Evolutionary conservation across 2,888 invertebrate genomes (phyloP).

Genomic region (Dusona sp.): DNA sequence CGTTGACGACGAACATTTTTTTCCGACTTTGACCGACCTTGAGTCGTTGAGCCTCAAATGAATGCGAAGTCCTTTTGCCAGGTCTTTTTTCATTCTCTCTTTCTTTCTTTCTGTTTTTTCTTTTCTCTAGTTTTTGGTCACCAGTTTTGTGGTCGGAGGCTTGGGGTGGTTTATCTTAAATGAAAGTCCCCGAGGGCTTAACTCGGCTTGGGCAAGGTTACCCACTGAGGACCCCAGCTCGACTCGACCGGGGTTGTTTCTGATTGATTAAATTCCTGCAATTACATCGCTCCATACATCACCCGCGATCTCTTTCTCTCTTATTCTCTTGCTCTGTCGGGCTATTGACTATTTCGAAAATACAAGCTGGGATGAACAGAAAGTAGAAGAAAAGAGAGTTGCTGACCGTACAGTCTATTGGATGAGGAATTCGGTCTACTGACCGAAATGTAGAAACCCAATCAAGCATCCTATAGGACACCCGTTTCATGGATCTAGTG

Average conservation of each 20-base stretch:
- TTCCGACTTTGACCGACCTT: conserved; percentile 39
- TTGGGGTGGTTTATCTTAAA: conserved; percentile 77
- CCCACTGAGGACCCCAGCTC: conserved; percentile 65
- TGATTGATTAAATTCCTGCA: conserved; percentile 84
- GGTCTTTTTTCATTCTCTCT: conserved; percentile 66
- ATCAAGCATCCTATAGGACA: conserved; percentile 16
- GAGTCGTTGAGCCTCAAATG: conserved; percentile 47
- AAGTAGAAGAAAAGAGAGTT: conserved; percentile 45
- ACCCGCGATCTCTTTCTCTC: conserved; percentile 62
- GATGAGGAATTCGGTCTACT: conserved; percentile 21
- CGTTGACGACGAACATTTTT: conserved; percentile 60
- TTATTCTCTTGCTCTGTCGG: background rate
- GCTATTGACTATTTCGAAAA: conserved; percentile 42
- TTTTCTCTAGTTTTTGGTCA: conserved; percentile 55
- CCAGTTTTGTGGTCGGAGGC: conserved; percentile 14
- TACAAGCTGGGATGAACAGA: conserved; percentile 23
- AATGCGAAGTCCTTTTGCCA: conserved; percentile 29
- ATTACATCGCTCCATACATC: conserved; percentile 82
- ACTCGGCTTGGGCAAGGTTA: conserved; percentile 77
- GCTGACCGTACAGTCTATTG: conserved; percentile 42
- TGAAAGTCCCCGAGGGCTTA: conserved; percentile 79
- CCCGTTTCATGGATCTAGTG: conserved; percentile 37
- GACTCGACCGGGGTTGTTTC: conserved; percentile 76
- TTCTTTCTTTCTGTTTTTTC: conserved; percentile 29
- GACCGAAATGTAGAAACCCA: conserved; percentile 47